Evolutionary conservation across 2,113 vertebrate species (phyloP).

Genomic region (Rousettus leschenaultii): DNA sequence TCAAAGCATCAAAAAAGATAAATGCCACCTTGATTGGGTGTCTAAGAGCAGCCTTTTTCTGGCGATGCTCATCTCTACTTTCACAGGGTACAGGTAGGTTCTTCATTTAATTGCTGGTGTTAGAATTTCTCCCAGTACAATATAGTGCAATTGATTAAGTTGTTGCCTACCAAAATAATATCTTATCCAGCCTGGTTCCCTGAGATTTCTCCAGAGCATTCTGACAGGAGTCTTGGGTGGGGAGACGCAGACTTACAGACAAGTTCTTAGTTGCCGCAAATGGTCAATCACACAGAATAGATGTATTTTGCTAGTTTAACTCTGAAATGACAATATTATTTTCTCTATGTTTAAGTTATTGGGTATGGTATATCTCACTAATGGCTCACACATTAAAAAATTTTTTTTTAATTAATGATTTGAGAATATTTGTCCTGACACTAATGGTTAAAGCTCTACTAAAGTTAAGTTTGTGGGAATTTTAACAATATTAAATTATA

Average conservation of each 20-base stretch:
- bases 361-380: not conserved
- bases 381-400: not conserved
- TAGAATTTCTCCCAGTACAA: not conserved
- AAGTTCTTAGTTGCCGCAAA: not conserved
- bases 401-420: not conserved
- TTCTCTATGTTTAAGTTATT: not conserved
- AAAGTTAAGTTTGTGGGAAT: not conserved
- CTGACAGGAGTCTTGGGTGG: not conserved
- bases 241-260: not conserved
- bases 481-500: not conserved
- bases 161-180: not conserved
- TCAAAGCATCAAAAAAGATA: not conserved
- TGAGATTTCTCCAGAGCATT: not conserved
- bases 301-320: not conserved
- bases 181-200: not conserved
- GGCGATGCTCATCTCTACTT: not conserved
- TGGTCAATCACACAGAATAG: not conserved
- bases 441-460: not conserved
- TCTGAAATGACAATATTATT: not conserved
- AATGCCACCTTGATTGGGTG: not conserved
- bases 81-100: not conserved
- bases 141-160: not conserved
- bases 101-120: not conserved
- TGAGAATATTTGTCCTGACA: not conserved
- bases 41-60: not conserved